Conservation (phyloP, 2,888 invertebrate genomes). For the Eudemis profundana region DNA sequence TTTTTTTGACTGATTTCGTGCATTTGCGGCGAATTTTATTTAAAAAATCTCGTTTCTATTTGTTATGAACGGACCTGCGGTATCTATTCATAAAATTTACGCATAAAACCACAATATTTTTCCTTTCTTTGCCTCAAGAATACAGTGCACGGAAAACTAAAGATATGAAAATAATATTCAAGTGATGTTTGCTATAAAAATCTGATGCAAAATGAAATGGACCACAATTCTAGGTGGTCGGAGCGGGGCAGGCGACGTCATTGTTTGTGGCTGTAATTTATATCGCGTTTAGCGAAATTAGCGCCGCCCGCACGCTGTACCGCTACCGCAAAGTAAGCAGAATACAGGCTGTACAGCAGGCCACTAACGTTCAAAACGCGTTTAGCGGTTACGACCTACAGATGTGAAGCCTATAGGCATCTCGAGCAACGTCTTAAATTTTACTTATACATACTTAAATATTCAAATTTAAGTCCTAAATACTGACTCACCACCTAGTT, state of each 20-base stretch:
- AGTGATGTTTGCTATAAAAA: conserved; percentile 5
- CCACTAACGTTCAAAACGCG: not conserved
- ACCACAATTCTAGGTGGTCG: conserved; percentile 42
- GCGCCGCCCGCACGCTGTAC: conserved; percentile 56
- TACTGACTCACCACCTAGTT: no score
- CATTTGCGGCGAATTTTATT: no score
- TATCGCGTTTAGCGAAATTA: conserved; percentile 78
- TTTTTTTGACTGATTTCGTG: no score
- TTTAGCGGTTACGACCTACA: not conserved
- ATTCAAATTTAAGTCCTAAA: no score
- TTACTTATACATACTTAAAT: no score
- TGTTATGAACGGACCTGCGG: no score
- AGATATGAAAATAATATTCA: not conserved
- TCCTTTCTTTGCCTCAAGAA: not conserved
- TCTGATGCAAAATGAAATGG: conserved; percentile 25
- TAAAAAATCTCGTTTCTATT: no score
- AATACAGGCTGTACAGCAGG: not conserved
- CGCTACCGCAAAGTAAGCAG: conserved; percentile 7
- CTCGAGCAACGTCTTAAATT: no score
- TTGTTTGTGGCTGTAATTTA: conserved; percentile 79
- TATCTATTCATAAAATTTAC: not conserved
- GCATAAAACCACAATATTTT: not conserved
- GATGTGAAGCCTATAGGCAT: no score
- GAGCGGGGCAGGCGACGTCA: conserved; percentile 58
- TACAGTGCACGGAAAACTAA: not conserved